Evolutionary conservation across 2,888 invertebrate genomes (phyloP), one percentile per base, ranked within the genome.

Genomic region (Papilio demoleus): DNA sequence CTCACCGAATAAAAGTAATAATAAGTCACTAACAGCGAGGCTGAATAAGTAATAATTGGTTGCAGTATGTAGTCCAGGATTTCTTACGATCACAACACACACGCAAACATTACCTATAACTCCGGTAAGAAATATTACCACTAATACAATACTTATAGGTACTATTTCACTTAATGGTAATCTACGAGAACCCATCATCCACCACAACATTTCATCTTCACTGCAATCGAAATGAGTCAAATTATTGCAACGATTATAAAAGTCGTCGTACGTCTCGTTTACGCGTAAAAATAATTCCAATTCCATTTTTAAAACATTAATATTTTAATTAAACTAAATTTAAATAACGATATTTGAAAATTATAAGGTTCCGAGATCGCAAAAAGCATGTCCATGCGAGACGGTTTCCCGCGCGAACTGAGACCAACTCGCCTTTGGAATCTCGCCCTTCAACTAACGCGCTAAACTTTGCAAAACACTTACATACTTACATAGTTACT

Each of bases 11-110:
- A 97, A 84, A 22, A 98, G 93, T 73, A 97, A 93, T 67, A 96
- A 94, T 53, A 98, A 90, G 88, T 98, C 98, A 61, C 97, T 97
- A 27, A 98, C 94, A 61, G 98, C 97, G 85, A 98, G 91, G 86
- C 96, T 97, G 88, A 98, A 97, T 64, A 98, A 93, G 83, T 98
- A 98, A 85, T 97, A 98, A 85, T 98, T 98, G 0, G 98, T 98
- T 0, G 97, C 96, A 0, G 97, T 97, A 80, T 97, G 97, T 94
- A 98, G 94, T 17, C 95, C 94, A 0, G 95, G 93, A 79, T 97
- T 97, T 70, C 94, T 94, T 12, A 96, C 94, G 71, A 98, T 97
- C 22, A 98, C 97, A 27, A 96, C 93, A 84, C 98, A 98, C 6
- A 98, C 97, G 73, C 95, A 94, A 9, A 96, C 88, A 83, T 98